Evolutionary conservation across 1,140 invertebrate species (phyloP), one percentile per base, ranked within the genome.

Genomic region (Cyclargus thomasi): DNA sequence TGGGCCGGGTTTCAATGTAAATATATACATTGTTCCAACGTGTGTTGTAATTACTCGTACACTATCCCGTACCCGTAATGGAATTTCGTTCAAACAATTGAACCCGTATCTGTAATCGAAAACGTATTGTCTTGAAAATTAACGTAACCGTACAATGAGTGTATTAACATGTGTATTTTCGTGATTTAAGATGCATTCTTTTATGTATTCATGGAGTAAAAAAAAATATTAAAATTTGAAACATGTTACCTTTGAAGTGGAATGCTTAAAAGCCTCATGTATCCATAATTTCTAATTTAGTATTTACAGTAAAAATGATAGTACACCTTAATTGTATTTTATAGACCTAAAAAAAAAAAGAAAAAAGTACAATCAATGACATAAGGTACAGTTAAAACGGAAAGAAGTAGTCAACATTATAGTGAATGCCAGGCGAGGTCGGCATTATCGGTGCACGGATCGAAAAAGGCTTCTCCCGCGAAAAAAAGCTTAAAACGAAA

Each of bases 401-500:
- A 74, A 77, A 78, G 77, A 80, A 79, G 75, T 76, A 76, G 72
- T 72, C 64, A 74, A 72, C 70, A 72, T 79, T 76, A 83, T 82
- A 75, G 74, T 73, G 73, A 79, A 77, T 78, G 74, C 74, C 74
- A 71, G 17, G 71, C 78, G 74, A 71, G 53, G 71, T 71, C 69
- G 70, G 75, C 81, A 81, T 84, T 81, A 86, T 85, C 81, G 69
- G 71, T 55, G 67, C 62, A 64, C 67, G 74, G 76, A 85, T 83
- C 81, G 80, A 81, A 86, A 85, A 83, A 82, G 74, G 71, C 74
- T 21, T 71, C 68, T 64, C 69, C 66, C 36, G 64, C 53, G 64
- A 65, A 75, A 78, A 80, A 78, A 75, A 68, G 36, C 64, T 72
- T 70, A 73, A 65, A 74, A 74, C 71, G 70, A 66, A 75, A 71